phyloP scores from a whole-genome alignment of 2,797 vertebrate genomes.

The Phataginus tetradactyla region DNA sequence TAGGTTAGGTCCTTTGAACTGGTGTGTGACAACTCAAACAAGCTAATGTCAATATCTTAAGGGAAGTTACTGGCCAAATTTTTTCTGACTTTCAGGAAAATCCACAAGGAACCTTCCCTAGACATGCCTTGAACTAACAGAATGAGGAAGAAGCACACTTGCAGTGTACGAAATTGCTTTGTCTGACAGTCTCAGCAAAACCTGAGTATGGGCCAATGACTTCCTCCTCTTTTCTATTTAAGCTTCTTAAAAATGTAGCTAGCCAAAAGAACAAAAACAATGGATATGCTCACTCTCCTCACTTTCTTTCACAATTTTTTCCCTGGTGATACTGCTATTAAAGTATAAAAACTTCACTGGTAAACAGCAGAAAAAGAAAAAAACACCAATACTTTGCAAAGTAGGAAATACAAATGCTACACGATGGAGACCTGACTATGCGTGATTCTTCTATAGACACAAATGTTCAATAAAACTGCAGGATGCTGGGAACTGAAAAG shows the following conservation, averaged over 20 bases:
- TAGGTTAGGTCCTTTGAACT: background rate
- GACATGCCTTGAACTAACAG: background rate
- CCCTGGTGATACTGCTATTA: background rate
- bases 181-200: background rate
- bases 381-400: background rate
- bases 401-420: background rate
- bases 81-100: conserved; percentile 24
- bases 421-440: background rate
- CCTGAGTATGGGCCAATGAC: background rate
- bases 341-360: background rate
- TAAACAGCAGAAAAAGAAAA: background rate
- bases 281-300: background rate
- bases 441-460: background rate
- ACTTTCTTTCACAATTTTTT: background rate
- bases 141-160: background rate
- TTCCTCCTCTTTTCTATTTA: background rate
- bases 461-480: background rate
- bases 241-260: background rate
- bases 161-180: background rate
- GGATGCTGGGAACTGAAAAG: background rate
- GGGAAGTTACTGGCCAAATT: background rate
- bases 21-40: background rate
- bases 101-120: background rate
- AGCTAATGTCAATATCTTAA: background rate
- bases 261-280: background rate